Conservation (phyloP, 2,113 vertebrate species). For the Erythrocercus mccallii region DNA sequence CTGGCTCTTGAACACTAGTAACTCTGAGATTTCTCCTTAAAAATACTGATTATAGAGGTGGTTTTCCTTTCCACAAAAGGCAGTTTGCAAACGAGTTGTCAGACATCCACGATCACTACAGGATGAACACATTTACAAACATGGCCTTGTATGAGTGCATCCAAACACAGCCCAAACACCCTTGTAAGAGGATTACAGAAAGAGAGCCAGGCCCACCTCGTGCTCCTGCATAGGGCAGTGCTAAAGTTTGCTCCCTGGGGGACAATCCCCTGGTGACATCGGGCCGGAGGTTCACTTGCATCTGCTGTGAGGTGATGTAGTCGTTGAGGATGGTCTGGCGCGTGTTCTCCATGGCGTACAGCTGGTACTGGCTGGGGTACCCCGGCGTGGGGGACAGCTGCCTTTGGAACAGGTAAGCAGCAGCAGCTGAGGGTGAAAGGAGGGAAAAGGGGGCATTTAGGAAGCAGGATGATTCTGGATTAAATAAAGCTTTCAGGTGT, state of each 20-base stretch:
- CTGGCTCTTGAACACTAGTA: neutral
- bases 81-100: neutral
- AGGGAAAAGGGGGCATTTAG: neutral
- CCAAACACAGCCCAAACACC: neutral
- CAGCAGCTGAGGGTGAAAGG: conserved; percentile 39
- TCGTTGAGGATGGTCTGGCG: conserved; percentile 98
- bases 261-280: conserved; percentile 88
- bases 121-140: neutral
- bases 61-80: neutral
- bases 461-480: neutral
- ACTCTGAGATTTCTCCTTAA: neutral
- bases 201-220: conserved; percentile 81
- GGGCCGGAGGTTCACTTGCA: conserved; percentile 92
- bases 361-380: conserved; percentile 95
- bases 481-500: neutral
- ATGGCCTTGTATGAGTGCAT: accelerated
- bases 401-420: conserved; percentile 94
- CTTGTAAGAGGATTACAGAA: accelerated
- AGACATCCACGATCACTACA: neutral
- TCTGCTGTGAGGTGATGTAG: conserved; percentile 99
- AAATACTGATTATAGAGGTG: neutral
- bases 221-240: conserved; percentile 85
- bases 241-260: conserved; percentile 86
- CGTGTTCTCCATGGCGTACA: conserved; percentile 98
- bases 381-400: conserved; percentile 91